phyloP scores from a whole-genome alignment of 2,113 vertebrate genomes.

The Menidia beryllina region DNA sequence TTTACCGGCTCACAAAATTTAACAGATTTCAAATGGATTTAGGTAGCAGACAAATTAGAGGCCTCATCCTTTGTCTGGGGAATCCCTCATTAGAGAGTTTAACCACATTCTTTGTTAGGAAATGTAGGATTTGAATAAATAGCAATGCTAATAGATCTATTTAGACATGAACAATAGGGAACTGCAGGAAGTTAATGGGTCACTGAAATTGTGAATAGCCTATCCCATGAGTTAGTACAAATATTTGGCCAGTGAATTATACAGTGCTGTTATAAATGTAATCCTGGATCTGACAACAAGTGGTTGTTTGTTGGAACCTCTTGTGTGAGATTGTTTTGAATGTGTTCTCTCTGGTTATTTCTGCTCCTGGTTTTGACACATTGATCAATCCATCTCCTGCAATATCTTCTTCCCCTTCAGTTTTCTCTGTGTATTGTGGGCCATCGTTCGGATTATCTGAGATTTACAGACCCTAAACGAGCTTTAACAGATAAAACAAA shows the following conservation, averaged over 20 bases:
- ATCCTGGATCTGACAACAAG: slow-evolving; percentile 26
- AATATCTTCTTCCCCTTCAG: background rate
- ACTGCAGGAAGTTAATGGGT: slow-evolving; percentile 81
- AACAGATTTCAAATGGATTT: slow-evolving; percentile 40
- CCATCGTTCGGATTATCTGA: background rate
- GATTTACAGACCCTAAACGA: background rate
- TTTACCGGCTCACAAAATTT: slow-evolving; percentile 2
- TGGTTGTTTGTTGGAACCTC: background rate
- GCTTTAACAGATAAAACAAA: slow-evolving; percentile 45
- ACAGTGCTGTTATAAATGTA: slow-evolving; percentile 29
- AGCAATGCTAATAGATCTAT: slow-evolving; percentile 80
- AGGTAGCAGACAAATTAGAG: slow-evolving; percentile 58
- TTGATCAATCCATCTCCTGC: background rate
- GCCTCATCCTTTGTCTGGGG: slow-evolving; percentile 68
- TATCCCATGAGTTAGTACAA: slow-evolving; percentile 83
- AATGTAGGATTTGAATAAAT: slow-evolving; percentile 83
- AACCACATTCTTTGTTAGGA: slow-evolving; percentile 80
- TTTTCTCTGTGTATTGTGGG: slow-evolving; percentile 8
- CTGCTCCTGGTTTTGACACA: background rate
- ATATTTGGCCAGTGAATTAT: slow-evolving; percentile 81
- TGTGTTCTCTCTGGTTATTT: background rate
- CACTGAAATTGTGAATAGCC: slow-evolving; percentile 82
- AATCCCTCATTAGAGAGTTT: slow-evolving; percentile 81
- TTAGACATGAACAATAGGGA: slow-evolving; percentile 76
- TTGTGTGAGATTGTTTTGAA: background rate